These are phyloP conservation scores for Anguilla anguilla DNA, from an alignment of 2,797 vertebrate species.

Conservation along the genomic window DNA sequence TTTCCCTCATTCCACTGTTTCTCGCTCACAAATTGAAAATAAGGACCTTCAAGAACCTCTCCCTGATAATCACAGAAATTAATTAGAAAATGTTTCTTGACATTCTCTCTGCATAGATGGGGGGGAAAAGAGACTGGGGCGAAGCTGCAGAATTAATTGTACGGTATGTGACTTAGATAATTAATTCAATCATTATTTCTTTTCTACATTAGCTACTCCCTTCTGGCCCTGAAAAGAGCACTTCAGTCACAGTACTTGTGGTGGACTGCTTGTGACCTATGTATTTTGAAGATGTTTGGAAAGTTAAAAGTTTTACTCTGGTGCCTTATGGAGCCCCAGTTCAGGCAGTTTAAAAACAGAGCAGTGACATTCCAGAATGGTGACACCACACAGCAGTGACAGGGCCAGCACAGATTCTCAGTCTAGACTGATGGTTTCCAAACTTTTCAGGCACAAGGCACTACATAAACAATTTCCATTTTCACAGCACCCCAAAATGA, in stretches of 20 bases:
- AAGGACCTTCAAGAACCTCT: conserved; percentile 79
- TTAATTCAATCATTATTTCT: conserved; percentile 84
- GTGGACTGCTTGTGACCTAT: conserved; percentile 19
- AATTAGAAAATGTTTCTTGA: conserved; percentile 85
- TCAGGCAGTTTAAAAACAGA: neutral
- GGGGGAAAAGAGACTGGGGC: conserved; percentile 70
- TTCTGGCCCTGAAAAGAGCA: conserved; percentile 72
- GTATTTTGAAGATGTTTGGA: conserved; percentile 13
- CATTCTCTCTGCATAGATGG: conserved; percentile 73
- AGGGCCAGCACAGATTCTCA: neutral
- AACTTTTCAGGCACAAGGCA: too few species aligned
- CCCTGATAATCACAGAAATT: conserved; percentile 83
- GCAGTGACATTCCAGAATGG: neutral
- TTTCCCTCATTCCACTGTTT: conserved; percentile 55
- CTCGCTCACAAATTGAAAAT: conserved; percentile 81
- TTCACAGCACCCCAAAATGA: too few species aligned
- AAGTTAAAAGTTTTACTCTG: conserved; percentile 12
- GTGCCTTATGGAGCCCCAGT: neutral
- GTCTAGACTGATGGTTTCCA: too few species aligned
- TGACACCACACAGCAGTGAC: conserved; percentile 3
- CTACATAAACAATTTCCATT: too few species aligned
- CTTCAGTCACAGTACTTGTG: conserved; percentile 70
- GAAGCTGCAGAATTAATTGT: conserved; percentile 83
- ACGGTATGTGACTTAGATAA: conserved; percentile 81
- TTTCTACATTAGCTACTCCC: conserved; percentile 77